phyloP scores from a whole-genome alignment of 2,797 vertebrate genomes.

The Oreochromis mossambicus region DNA sequence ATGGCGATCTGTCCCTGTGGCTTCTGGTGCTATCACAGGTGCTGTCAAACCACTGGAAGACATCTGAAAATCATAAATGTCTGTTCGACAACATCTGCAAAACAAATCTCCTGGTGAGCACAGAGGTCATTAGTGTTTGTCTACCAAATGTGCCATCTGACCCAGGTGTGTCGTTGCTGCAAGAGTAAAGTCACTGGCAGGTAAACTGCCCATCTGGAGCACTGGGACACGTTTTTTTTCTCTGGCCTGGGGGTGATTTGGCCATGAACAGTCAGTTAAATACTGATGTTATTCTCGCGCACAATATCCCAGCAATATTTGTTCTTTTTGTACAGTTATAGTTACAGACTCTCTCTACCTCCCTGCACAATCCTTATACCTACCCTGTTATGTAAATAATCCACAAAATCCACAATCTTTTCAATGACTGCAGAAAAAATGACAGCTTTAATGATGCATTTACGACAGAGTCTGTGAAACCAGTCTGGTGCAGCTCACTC shows the following conservation, averaged over 20 bases:
- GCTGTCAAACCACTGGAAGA: background rate
- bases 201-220: background rate
- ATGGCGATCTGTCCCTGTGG: background rate
- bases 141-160: background rate
- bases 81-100: background rate
- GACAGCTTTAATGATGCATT: background rate
- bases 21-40: background rate
- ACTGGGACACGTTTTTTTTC: background rate
- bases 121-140: background rate
- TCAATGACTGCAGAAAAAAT: background rate
- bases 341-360: accelerated
- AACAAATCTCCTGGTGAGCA: background rate
- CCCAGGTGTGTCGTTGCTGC: accelerated
- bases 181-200: background rate
- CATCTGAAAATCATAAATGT: background rate
- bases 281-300: accelerated
- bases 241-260: background rate
- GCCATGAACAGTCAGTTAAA: background rate
- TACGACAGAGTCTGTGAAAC: background rate
- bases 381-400: background rate
- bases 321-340: accelerated
- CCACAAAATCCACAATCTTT: background rate
- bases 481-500: background rate
- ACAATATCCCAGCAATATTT: background rate
- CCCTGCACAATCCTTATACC: background rate